A percentile compares a stretch with the other conserved stretches of the same genome.
These are phyloP conservation scores for Meleagris gallopavo DNA, from an alignment of 2,113 vertebrate genomes.

Conservation along the genomic window DNA sequence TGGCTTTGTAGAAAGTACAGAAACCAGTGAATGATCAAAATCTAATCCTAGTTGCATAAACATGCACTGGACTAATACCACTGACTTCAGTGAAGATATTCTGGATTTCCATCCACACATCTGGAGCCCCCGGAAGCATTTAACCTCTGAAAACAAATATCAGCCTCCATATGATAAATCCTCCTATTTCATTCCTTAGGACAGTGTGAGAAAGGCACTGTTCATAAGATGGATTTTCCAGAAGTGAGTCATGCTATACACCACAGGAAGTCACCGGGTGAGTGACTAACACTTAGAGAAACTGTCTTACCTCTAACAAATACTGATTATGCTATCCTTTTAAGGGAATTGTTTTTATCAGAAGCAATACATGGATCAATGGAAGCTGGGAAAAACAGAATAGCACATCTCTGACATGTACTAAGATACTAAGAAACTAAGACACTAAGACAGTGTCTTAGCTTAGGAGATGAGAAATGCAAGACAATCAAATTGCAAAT, in stretches of 20 bases:
- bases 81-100: background rate
- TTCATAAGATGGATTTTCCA: background rate
- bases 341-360: conserved; percentile 5
- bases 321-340: background rate
- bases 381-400: background rate
- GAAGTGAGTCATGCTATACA: background rate
- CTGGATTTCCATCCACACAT: background rate
- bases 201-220: background rate
- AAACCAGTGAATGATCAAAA: background rate
- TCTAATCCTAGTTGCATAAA: background rate
- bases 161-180: background rate
- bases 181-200: background rate
- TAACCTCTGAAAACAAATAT: background rate
- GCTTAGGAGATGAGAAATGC: background rate
- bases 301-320: background rate
- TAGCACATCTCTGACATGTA: background rate
- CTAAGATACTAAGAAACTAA: background rate
- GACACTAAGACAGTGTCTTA: background rate
- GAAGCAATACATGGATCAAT: background rate
- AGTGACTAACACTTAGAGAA: conserved; percentile 31
- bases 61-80: background rate
- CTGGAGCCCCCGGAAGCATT: background rate
- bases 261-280: background rate
- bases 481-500: background rate
- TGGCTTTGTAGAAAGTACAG: background rate